These are phyloP conservation scores for Actinemys pallida DNA, from an alignment of 2,113 vertebrate genomes.

Conservation along the genomic window DNA sequence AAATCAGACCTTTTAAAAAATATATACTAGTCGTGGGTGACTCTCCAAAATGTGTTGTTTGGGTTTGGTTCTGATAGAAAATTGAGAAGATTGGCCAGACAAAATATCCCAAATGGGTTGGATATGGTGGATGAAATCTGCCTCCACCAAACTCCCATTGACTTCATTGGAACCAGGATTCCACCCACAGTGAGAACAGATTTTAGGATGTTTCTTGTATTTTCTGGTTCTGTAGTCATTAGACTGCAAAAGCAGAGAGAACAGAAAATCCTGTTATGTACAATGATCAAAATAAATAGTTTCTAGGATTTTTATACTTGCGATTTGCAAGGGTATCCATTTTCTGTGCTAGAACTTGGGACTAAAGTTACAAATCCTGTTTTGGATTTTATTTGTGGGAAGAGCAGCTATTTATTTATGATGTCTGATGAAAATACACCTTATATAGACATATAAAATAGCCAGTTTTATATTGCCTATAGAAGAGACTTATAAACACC, in stretches of 20 bases:
- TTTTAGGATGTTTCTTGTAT: not conserved
- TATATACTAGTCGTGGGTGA: not conserved
- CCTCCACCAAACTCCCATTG: not conserved
- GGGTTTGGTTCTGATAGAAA: not conserved
- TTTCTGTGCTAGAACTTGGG: constrained; percentile 39
- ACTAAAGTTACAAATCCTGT: constrained; percentile 52
- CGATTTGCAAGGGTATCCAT: constrained; percentile 60
- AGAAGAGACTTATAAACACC: constrained; percentile 62
- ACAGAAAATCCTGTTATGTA: constrained; percentile 36
- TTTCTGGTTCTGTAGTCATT: not conserved
- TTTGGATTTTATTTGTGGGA: constrained; percentile 56
- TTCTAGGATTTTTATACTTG: constrained; percentile 30
- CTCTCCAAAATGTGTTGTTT: not conserved
- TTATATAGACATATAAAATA: constrained; percentile 37
- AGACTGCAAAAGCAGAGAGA: not conserved
- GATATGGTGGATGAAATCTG: not conserved
- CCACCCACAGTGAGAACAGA: not conserved
- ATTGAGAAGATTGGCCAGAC: not conserved
- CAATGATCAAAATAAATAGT: constrained; percentile 44
- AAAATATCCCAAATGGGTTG: not conserved
- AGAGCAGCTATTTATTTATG: constrained; percentile 60
- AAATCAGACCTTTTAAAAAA: not conserved
- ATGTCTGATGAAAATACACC: constrained; percentile 64
- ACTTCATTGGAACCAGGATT: not conserved
- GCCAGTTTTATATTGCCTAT: constrained; percentile 59